Conservation (phyloP, 1,140 invertebrate species). For the Phthorimaea operculella region DNA sequence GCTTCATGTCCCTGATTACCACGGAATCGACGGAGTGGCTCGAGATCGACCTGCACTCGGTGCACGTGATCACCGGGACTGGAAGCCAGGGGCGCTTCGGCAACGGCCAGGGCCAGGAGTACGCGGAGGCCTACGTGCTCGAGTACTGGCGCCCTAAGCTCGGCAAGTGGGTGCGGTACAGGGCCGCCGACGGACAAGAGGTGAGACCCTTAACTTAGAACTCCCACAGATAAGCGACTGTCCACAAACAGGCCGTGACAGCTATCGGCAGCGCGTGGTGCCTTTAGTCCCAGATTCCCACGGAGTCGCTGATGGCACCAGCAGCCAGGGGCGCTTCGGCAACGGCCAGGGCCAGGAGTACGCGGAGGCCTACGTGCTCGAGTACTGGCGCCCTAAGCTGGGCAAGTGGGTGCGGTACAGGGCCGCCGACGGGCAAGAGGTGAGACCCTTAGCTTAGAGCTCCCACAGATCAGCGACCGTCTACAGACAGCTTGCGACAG, state of each 20-base stretch:
- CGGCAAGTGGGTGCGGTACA: slow-evolving; percentile 83
- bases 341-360: slow-evolving; percentile 94
- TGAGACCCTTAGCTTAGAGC: slow-evolving; percentile 62
- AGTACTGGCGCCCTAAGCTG: slow-evolving; percentile 88
- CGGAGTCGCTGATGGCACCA: slow-evolving; percentile 86
- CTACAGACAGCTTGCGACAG: too few species aligned
- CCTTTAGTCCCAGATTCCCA: slow-evolving; percentile 85
- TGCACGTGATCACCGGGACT: slow-evolving; percentile 84
- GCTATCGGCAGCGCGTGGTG: slow-evolving; percentile 99
- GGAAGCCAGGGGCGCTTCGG: slow-evolving; percentile 94
- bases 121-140: slow-evolving; percentile 88
- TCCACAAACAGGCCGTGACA: too few species aligned
- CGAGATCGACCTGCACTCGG: slow-evolving; percentile 83
- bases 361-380: slow-evolving; percentile 88
- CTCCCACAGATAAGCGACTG: too few species aligned
- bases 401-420: slow-evolving; percentile 84
- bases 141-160: slow-evolving; percentile 90
- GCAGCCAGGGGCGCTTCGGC: slow-evolving; percentile 93
- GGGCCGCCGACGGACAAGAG: slow-evolving; percentile 77
- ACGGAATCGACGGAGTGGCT: slow-evolving; percentile 89
- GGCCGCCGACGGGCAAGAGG: slow-evolving; percentile 78
- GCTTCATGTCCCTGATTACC: too few species aligned
- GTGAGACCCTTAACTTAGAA: slow-evolving; percentile 63
- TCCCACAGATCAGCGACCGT: too few species aligned
- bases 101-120: slow-evolving; percentile 93